phyloP scores from a whole-genome alignment of 2,797 vertebrate species.

The Sebastolobus alascanus region DNA sequence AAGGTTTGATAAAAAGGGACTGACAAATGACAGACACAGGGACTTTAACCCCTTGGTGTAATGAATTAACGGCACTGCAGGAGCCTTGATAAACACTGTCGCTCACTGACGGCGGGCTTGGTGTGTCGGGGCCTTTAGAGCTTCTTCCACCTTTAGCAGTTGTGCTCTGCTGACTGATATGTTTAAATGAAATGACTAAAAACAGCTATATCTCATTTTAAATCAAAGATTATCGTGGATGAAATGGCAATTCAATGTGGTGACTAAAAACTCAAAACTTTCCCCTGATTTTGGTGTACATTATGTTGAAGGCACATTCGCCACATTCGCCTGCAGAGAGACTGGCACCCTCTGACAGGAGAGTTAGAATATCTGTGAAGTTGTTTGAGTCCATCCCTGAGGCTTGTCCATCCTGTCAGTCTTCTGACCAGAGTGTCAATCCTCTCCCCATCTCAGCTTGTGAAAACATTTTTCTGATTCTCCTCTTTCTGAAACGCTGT shows the following conservation, averaged over 20 bases:
- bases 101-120: too few relatives aligned
- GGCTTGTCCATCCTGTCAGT: slow-evolving; percentile 54
- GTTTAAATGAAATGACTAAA: neutral
- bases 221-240: neutral
- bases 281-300: neutral
- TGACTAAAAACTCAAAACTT: neutral
- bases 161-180: neutral
- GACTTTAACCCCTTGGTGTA: neutral
- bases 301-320: slow-evolving; percentile 24
- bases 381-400: slow-evolving; percentile 37
- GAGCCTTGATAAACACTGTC: neutral
- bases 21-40: too few relatives aligned
- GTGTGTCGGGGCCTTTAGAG: neutral
- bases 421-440: slow-evolving; percentile 50
- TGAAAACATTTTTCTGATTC: slow-evolving; percentile 54
- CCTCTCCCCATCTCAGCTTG: slow-evolving; percentile 44
- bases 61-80: neutral
- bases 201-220: neutral
- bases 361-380: slow-evolving; percentile 34
- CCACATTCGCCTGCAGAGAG: slow-evolving; percentile 22
- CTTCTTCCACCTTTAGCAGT: neutral
- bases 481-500: slow-evolving; percentile 33
- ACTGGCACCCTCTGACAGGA: slow-evolving; percentile 16
- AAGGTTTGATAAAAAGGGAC: too few relatives aligned
- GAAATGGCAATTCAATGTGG: neutral